phyloP scores from a whole-genome alignment of 2,797 vertebrate genomes.

The Salmo trutta region DNA sequence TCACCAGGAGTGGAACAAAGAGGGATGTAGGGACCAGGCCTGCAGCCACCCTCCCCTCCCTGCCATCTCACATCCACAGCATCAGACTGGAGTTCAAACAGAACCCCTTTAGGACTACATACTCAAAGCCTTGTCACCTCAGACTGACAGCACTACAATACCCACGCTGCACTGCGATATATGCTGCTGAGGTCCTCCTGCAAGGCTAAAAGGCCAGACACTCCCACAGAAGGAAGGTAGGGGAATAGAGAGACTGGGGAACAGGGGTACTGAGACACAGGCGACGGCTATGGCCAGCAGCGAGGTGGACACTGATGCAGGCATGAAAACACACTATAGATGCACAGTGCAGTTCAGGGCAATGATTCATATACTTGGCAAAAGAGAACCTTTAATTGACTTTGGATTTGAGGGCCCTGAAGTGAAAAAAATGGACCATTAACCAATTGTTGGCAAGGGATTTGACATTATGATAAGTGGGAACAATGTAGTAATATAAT shows the following conservation, averaged over 20 bases:
- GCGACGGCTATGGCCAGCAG: conserved; percentile 9
- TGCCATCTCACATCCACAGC: neutral
- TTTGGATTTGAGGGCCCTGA: conserved; percentile 29
- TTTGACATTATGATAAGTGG: conserved; percentile 16
- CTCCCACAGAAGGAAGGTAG: neutral
- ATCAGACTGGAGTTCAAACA: conserved; percentile 1
- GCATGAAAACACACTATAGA: conserved; percentile 7
- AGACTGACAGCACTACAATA: conserved; percentile 4
- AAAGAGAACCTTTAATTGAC: conserved; percentile 30
- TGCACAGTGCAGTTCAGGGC: neutral
- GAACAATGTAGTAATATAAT: conserved; percentile 16
- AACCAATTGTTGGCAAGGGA: neutral
- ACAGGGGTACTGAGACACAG: neutral
- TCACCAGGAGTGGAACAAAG: conserved; percentile 30
- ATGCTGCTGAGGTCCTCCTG: neutral
- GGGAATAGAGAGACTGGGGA: neutral
- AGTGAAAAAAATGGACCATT: conserved; percentile 6
- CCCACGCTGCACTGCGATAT: neutral
- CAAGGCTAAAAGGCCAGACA: conserved; percentile 5
- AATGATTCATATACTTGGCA: conserved; percentile 53
- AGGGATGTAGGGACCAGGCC: conserved; percentile 10
- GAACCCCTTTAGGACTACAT: neutral
- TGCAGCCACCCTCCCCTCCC: conserved; percentile 1
- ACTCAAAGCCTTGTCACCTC: neutral
- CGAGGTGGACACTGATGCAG: conserved; percentile 2